A percentile compares a stretch with the other conserved stretches of the same genome.
Evolutionary conservation across 2,888 invertebrate genomes (phyloP).

Genomic region (Amiota minor): DNA sequence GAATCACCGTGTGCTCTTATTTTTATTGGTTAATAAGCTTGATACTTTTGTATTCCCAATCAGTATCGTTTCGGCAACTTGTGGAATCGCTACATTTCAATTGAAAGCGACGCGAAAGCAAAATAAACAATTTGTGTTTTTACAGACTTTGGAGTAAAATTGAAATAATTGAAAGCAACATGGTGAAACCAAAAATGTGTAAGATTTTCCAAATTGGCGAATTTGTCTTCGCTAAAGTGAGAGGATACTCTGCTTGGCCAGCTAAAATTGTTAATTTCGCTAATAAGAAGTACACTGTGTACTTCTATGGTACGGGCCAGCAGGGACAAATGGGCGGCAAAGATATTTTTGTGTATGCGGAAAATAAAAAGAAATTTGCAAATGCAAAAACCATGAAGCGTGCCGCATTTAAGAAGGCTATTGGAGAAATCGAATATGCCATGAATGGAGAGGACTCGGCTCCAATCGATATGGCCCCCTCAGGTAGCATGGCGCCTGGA

Average conservation of each 20-base stretch:
- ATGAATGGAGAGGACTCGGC: slow-evolving; percentile 77
- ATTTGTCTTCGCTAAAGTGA: slow-evolving; percentile 96
- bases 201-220: slow-evolving; percentile 86
- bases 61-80: too few relatives aligned
- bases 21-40: too few relatives aligned
- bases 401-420: slow-evolving; percentile 89
- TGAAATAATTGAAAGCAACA: too few relatives aligned
- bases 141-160: too few relatives aligned
- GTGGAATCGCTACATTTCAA: too few relatives aligned
- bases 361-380: slow-evolving; percentile 83
- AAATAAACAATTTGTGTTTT: too few relatives aligned
- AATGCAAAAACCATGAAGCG: slow-evolving; percentile 83
- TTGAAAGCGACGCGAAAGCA: too few relatives aligned
- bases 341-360: slow-evolving; percentile 88
- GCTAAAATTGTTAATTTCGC: slow-evolving; percentile 77
- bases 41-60: too few relatives aligned
- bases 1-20: too few relatives aligned
- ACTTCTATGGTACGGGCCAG: slow-evolving; percentile 95
- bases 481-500: slow-evolving; percentile 38
- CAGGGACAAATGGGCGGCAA: slow-evolving; percentile 87
- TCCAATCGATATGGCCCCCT: slow-evolving; percentile 71
- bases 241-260: slow-evolving; percentile 98
- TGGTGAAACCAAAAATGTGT: background rate
- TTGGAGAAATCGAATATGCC: slow-evolving; percentile 86
- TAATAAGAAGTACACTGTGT: slow-evolving; percentile 85